Base-by-base conservation (phyloP, 1,140 invertebrate species). In the Drosophila quadrilineata region DNA sequence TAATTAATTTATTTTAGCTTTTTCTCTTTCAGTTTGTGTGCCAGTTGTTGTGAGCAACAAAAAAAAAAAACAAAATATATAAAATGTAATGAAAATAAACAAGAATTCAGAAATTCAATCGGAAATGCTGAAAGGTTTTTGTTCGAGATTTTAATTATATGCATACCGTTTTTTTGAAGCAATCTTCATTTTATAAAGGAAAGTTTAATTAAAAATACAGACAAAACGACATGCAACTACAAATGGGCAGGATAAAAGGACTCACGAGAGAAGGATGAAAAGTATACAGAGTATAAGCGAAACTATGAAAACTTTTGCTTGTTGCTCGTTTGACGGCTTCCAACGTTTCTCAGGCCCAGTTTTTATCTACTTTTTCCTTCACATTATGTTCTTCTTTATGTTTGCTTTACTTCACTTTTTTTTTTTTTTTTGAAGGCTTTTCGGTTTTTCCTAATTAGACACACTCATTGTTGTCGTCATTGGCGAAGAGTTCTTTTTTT, bases 1-100 rank as follows among this genome's bases (percentile, higher is more conserved):
- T 87, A 85, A 82, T 82, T 87, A 87, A 87, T 71, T 84, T 84
- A 86, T 85, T 56, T 69, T 45, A 24, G 36, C 58, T 49, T 54
- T 33, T 31, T 43, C 43, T 54, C 33, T 66, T 75, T 43, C 68
- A 54, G 43, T 67, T 73, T 40, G 1, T 26, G 45, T 60, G 14
- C 16, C 40, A 28, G 17, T 10, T 35, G 35, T 21, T 57, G 41
- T 12, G 49, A n/a, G n/a, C n/a, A n/a, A n/a, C n/a, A n/a, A n/a
- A n/a, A n/a, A n/a, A n/a, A n/a, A n/a, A n/a, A n/a, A n/a, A n/a
- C n/a, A n/a, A n/a, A n/a, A n/a, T n/a, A n/a, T n/a, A n/a, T n/a
- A n/a, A n/a, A n/a, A n/a, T n/a, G n/a, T n/a, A n/a, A n/a, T n/a
- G n/a, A n/a, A n/a, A n/a, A n/a, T n/a, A n/a, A n/a, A n/a, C n/a